Evolutionary conservation across 92 coral and sea anemone genomes (phyloP), one percentile per base, ranked within the genome.

Genomic region (Chrysogorgia sp.): DNA sequence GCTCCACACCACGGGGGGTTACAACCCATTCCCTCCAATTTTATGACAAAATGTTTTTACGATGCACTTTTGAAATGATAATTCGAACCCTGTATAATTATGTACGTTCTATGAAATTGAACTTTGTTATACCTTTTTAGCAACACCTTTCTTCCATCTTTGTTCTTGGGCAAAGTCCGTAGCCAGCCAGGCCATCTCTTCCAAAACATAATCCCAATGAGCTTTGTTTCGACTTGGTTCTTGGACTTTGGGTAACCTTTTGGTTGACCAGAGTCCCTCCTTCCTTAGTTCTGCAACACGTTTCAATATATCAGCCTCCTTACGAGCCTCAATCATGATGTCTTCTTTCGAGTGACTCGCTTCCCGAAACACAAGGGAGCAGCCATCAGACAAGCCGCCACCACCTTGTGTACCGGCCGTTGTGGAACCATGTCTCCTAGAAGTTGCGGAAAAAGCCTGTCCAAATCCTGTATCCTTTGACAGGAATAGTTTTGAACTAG

Each of bases 101-200:
- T n/a, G n/a, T n/a, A n/a, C n/a, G n/a, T n/a, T n/a, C 60, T 8
- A 53, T 22, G 20, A 8, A 62, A 62, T 12, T 1, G 17, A 62
- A 62, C 10, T 47, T 47, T n/a, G n/a, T n/a, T 24, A 31, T 81
- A 90, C 97, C 96, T 96, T 96, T 78, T 87, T 96, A 26, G 97
- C 96, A 85, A 91, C 91, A 48, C 97, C 97, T 80, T 96, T 88
- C 55, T 96, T 96, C 99, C 99, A 96, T 41, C 97, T 87, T 71
- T 97, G 75, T 79, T 96, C 99, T 48, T 96, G 99, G 7, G 87
- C 97, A 91, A 96, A 96, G 83, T 96, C 99, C 26, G 99, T 87
- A 25, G 99, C 99, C 43, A 96, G 63, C 99, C 99, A 96, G n/a
- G 88, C 90, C 99, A 96, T 96, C 76, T 96, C 99, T 76, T 96